phyloP scores from a whole-genome alignment of 1,140 invertebrate species.

The Linepithema humile region DNA sequence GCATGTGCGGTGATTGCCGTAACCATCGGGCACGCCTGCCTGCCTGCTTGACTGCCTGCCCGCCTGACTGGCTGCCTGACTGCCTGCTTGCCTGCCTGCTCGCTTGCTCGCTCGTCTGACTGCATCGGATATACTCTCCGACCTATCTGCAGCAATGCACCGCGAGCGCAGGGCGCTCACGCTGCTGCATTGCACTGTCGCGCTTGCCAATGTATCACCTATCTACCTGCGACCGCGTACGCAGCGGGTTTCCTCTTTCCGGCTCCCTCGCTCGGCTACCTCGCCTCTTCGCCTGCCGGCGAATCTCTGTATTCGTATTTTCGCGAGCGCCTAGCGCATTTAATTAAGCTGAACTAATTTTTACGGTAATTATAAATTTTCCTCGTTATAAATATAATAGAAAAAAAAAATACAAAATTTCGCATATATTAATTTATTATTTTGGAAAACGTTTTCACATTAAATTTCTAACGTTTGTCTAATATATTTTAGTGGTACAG shows the following conservation, averaged over 20 bases:
- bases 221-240: slow-evolving; percentile 63
- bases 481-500: too few species aligned
- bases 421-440: too few species aligned
- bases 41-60: slow-evolving; percentile 53
- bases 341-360: not conserved
- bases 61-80: slow-evolving; percentile 43
- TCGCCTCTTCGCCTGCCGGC: not conserved
- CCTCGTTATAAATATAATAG: too few species aligned
- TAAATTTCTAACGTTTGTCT: too few species aligned
- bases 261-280: not conserved
- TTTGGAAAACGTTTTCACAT: too few species aligned
- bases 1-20: slow-evolving; percentile 79
- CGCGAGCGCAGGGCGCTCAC: slow-evolving; percentile 63
- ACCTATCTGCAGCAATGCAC: slow-evolving; percentile 66
- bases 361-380: too few species aligned
- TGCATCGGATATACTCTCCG: slow-evolving; percentile 57
- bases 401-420: too few species aligned
- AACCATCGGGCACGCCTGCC: slow-evolving; percentile 78
- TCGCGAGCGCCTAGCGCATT: not conserved
- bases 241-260: slow-evolving; percentile 50
- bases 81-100: slow-evolving; percentile 42
- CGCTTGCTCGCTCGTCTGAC: slow-evolving; percentile 51
- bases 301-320: not conserved
- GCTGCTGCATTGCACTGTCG: slow-evolving; percentile 52
- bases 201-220: slow-evolving; percentile 64